Base-by-base conservation (phyloP, 2,113 vertebrate species). In the Pluvianellus socialis region DNA sequence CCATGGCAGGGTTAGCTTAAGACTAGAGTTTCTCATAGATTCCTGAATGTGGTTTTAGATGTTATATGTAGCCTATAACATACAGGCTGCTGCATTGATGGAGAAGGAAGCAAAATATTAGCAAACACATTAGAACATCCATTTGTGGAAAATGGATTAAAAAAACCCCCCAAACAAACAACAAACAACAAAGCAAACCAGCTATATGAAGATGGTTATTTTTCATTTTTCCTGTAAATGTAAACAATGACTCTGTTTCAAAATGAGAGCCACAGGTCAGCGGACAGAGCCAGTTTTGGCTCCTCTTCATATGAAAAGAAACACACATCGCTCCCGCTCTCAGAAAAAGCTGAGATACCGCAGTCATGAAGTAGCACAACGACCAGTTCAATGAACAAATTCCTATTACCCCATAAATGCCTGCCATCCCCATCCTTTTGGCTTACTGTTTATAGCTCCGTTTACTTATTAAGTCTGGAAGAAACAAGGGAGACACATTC, bases 1-100 rank as follows among this genome's bases (percentile, higher is more conserved):
- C 96, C 91, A 62, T 96, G 97, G 97, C 97, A 96, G 97, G 92
- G 97, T 98, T 97, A 96, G 95, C 97, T 96, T 92, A 95, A 97
- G 97, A 97, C 83, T 91, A 1, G 65, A 84, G 96, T 96, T 98
- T 97, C 97, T 97, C 95, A 96, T 88, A 94, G 91, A 97, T 94
- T 94, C 70, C 74, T 10, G 62, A 95, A 89, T 7, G 59, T 76
- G 92, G 97, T 96, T 96, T 95, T 85, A 94, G 88, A 94, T 93
- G 95, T 92, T 96, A 86, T 7, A 65, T n/a, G 82, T 35, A 92
- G 91, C 90, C 95, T 95, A 22, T 53, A 92, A 95, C 79, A 86
- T 2, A 15, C 61, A 94, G 95, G 82, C 92, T 96, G 97, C 88
- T 96, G 91, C 79, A 83, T 10, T 75, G 52, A 96, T 90, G 88